These are phyloP conservation scores for Gracilinanus agilis DNA, from an alignment of 2,113 vertebrate genomes.

Conservation along the genomic window DNA sequence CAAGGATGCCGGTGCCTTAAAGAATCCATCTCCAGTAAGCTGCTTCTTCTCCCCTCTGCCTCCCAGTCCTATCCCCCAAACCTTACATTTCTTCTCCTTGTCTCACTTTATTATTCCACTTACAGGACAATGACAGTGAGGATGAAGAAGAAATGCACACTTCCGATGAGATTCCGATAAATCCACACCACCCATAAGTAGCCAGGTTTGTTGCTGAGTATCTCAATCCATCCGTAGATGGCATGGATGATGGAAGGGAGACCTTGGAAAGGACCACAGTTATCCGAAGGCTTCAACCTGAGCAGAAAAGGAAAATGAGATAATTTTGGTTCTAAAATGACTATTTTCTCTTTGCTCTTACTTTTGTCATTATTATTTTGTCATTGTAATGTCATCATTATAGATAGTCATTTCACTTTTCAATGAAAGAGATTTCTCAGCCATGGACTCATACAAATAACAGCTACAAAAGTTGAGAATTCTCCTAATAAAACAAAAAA, in stretches of 20 bases:
- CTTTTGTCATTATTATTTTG: not conserved
- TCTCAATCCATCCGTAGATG: conserved; percentile 87
- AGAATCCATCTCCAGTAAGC: not conserved
- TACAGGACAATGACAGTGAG: conserved; percentile 89
- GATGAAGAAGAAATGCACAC: conserved; percentile 93
- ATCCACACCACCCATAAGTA: conserved; percentile 91
- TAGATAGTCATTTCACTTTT: too few species aligned
- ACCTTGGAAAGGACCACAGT: conserved; percentile 93
- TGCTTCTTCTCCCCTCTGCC: not conserved
- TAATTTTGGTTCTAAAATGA: not conserved
- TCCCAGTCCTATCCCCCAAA: not conserved
- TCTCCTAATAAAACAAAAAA: not conserved
- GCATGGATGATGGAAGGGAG: conserved; percentile 86
- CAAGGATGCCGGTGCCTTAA: not conserved
- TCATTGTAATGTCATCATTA: too few species aligned
- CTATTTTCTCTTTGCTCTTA: not conserved
- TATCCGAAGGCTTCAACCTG: conserved; percentile 91
- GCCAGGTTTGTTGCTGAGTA: conserved; percentile 60
- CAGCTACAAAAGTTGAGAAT: not conserved
- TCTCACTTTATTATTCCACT: conserved; percentile 73
- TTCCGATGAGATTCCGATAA: conserved; percentile 90
- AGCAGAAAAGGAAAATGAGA: conserved; percentile 10
- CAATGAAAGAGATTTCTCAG: not conserved
- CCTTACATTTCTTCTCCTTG: not conserved
- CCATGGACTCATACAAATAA: not conserved